These are phyloP conservation scores for Reticulitermes speratus DNA, from an alignment of 1,140 invertebrate species.

Conservation along the genomic window DNA sequence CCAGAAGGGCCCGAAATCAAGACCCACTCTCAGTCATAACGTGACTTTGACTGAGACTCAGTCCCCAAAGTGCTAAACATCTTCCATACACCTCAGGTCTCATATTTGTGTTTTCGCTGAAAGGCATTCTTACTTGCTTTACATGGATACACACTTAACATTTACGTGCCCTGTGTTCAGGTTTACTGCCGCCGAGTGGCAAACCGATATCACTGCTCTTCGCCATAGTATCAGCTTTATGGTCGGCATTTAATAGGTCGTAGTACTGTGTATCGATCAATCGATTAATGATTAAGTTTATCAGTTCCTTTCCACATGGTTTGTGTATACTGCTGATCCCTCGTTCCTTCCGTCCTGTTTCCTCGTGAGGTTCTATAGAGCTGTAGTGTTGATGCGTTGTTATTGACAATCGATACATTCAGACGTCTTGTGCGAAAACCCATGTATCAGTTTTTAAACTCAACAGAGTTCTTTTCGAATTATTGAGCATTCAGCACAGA, in stretches of 20 bases:
- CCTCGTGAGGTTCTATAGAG: neutral
- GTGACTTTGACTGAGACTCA: too few species aligned
- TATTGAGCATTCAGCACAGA: neutral
- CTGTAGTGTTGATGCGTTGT: neutral
- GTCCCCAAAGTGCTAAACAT: too few species aligned
- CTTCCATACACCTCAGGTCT: neutral
- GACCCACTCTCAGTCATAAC: too few species aligned
- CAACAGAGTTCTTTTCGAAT: neutral
- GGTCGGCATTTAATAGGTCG: neutral
- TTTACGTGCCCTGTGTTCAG: neutral
- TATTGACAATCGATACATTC: slow-evolving; percentile 1
- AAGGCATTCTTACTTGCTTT: neutral
- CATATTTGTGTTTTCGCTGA: neutral
- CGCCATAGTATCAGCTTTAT: neutral
- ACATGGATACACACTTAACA: neutral
- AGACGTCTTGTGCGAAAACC: neutral
- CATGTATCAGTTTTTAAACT: neutral
- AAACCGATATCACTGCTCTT: neutral
- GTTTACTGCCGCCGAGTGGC: neutral
- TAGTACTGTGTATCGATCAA: neutral
- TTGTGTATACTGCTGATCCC: neutral
- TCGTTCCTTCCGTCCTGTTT: neutral
- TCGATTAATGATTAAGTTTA: slow-evolving; percentile 4
- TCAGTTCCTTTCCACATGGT: neutral
- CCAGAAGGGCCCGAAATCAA: too few species aligned